Base-by-base conservation (phyloP, 2,113 vertebrate species). In the Otolemur garnettii region DNA sequence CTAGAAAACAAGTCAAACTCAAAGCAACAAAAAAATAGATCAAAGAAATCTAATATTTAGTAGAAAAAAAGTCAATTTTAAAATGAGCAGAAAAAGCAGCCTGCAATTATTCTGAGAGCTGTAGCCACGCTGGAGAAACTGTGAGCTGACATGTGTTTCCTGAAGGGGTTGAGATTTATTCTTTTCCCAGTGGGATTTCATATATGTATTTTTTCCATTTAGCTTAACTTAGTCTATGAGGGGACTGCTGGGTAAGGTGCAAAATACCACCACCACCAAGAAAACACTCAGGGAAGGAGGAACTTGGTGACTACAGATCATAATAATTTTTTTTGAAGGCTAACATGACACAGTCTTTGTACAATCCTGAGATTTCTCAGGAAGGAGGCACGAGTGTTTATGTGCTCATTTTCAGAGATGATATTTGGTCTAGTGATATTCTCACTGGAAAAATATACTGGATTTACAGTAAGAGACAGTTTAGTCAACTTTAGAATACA, bases 401-500 rank as follows among this genome's bases (percentile, higher is more conserved):
- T 71, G 33, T 35, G 30, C 33, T 68, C 69, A 19, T 87, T 93
- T 86, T 72, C 80, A 89, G 55, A 78, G 38, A 68, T n/a, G 57
- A 68, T 8, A 22, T 77, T 66, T 57, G 33, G 11, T 45, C 18
- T 24, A 24, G 60, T 17, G 68, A 57, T 75, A 84, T 87, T 26
- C 26, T 91, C 50, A 71, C n/a, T n/a, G 68, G n/a, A 71, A 71
- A 92, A 85, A 71, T 69, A 79, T 68, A 35, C 45, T 28, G 66
- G 15, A 55, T 91, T 77, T 91, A 77, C 8, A 87, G 19, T n/a
- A 95, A 92, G 81, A 87, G 33, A 69, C 3, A 38, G 35, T 93
- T 81, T 28, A 53, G 68, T 81, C 38, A 86, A 80, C 19, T 66
- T 86, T 84, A 66, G 24, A 91, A 35, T 57, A 57, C 19, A 91